Percentiles rank a stretch among this genome's conserved stretches.
Conservation (phyloP, 92 coral and sea anemone genomes). For the Porites divaricata region DNA sequence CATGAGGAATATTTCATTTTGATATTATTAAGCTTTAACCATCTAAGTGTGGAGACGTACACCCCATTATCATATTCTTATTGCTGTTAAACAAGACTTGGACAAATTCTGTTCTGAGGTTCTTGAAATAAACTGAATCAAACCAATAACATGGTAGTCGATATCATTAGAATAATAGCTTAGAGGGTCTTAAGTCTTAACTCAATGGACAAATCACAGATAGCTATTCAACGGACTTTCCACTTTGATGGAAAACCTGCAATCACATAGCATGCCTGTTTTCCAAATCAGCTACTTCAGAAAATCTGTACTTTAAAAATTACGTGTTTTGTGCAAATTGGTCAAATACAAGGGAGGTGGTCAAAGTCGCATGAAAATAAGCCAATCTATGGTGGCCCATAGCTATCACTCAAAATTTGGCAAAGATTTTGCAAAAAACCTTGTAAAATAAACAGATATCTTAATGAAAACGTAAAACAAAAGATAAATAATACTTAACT, state of each 20-base stretch:
- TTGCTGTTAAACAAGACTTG: not conserved
- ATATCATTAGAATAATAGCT: not conserved
- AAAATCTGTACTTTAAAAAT: too few relatives aligned
- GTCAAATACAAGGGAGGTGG: too few relatives aligned
- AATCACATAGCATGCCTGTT: too few relatives aligned
- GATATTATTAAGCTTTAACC: not conserved
- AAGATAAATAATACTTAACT: too few relatives aligned
- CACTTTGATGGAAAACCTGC: conserved; percentile 1
- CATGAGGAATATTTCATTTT: not conserved
- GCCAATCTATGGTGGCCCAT: too few relatives aligned
- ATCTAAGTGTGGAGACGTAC: not conserved
- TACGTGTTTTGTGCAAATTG: too few relatives aligned
- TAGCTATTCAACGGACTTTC: not conserved
- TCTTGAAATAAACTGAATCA: not conserved
- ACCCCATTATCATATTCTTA: not conserved
- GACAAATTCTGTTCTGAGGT: not conserved
- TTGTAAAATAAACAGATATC: too few relatives aligned
- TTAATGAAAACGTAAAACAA: too few relatives aligned
- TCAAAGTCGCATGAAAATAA: too few relatives aligned
- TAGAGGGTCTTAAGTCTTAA: not conserved
- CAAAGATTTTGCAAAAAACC: too few relatives aligned
- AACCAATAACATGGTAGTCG: not conserved
- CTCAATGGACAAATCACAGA: not conserved
- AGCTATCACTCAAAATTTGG: too few relatives aligned
- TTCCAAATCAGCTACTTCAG: too few relatives aligned